phyloP scores from a whole-genome alignment of 2,888 invertebrate genomes.

The Koerneria pararmatus region DNA sequence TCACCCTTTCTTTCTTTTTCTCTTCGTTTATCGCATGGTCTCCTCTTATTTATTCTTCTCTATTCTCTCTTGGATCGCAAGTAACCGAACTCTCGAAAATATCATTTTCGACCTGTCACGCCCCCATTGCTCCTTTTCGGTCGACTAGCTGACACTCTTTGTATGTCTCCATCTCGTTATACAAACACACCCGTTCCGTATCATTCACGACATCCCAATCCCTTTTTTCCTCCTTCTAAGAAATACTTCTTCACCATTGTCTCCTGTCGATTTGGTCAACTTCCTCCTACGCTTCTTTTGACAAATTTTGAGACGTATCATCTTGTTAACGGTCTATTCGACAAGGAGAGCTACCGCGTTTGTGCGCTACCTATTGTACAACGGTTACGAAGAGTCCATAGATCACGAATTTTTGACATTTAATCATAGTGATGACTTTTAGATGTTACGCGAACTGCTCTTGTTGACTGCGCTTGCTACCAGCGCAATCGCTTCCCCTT shows the following conservation, averaged over 20 bases:
- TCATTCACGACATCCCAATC: too few relatives aligned
- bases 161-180: not conserved
- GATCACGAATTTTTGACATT: not conserved
- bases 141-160: not conserved
- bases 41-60: not conserved
- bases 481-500: not conserved
- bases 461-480: not conserved
- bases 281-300: too few relatives aligned
- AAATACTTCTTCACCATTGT: too few relatives aligned
- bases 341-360: not conserved
- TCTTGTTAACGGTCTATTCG: not conserved
- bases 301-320: not conserved
- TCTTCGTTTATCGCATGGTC: not conserved
- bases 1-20: not conserved
- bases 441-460: slow-evolving; percentile 6
- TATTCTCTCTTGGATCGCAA: too few relatives aligned
- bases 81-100: too few relatives aligned
- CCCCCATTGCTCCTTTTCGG: not conserved
- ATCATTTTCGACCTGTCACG: not conserved
- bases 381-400: not conserved
- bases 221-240: too few relatives aligned
- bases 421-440: not conserved
- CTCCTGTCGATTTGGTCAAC: too few relatives aligned
- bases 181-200: not conserved
- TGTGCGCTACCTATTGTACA: not conserved